These are phyloP conservation scores for Rhabdornis inornatus DNA, from an alignment of 2,113 vertebrate genomes.

Conservation along the genomic window DNA sequence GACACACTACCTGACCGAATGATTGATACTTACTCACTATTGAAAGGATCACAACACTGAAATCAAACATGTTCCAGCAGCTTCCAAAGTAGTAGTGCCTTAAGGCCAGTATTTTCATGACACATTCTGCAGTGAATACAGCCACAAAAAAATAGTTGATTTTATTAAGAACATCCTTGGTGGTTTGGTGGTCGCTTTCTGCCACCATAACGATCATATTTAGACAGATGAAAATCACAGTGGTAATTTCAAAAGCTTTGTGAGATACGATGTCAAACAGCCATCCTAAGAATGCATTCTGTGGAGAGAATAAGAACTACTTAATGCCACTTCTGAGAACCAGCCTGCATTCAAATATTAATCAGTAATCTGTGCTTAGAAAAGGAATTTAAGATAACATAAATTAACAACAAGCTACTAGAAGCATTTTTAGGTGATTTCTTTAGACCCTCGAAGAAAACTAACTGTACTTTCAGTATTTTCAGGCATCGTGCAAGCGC, in stretches of 20 bases:
- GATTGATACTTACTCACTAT: conserved; percentile 84
- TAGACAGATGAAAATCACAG: conserved; percentile 88
- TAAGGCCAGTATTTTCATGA: conserved; percentile 89
- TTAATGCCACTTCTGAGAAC: not conserved
- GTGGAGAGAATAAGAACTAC: not conserved
- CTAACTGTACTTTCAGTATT: not conserved
- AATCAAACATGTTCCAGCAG: conserved; percentile 96
- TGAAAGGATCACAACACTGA: conserved; percentile 90
- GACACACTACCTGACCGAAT: not conserved
- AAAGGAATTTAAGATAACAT: not conserved
- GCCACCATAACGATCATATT: conserved; percentile 96
- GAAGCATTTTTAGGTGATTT: not conserved
- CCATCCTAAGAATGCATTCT: conserved; percentile 86
- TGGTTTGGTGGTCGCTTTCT: conserved; percentile 71
- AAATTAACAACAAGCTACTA: not conserved
- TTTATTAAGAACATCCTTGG: conserved; percentile 74
- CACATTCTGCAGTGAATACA: conserved; percentile 88
- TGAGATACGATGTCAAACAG: conserved; percentile 88
- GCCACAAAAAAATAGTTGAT: conserved; percentile 89
- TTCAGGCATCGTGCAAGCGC: not conserved
- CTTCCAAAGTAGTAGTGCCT: conserved; percentile 92
- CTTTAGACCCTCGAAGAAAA: not conserved
- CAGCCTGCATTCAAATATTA: not conserved
- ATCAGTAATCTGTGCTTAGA: not conserved
- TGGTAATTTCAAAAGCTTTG: conserved; percentile 89